Evolutionary conservation across 53 echinoderm and acorn worm species (phyloP), one percentile per base, ranked within the genome.

Genomic region (Paracentrotus lividus): DNA sequence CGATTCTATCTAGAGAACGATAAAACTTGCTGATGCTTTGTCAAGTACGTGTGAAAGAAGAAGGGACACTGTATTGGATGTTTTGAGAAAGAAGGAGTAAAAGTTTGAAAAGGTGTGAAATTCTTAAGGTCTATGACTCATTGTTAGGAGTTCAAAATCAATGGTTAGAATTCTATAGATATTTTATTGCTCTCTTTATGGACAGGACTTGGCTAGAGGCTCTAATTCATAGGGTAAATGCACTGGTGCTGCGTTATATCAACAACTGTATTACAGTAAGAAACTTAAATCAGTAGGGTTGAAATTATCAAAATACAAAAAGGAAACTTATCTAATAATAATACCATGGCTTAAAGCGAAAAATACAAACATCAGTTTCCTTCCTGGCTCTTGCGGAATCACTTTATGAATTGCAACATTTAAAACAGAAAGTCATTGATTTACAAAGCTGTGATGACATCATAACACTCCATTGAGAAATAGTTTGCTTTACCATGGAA

Each of bases 21-120:
- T 81, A 47, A 45, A 81, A 81, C 49, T 45, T 45, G 14, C 47
- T 47, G 47, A 47, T 81, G 81, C 81, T 45, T 49, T 81, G 81
- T 81, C 8, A 8, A 81, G 81, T 81, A 81, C 2, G 18, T 81
- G 81, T 81, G 81, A 81, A 47, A 47, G 81, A 81, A 47, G 44
- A 47, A 1, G 42, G 81, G 45, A 45, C 44, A 81, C 47, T 81
- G 32, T 24, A 44, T 47, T 14, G 8, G 2, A 81, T 81, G 21
- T 78, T 42, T 7, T 42, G 43, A 34, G 77, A 5, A 42, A 77
- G 42, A 81, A n/a, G 47, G 27, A 47, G 72, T 72, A 1, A n/a
- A 3, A 26, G 44, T 81, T 4, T 77, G 42, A 42, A 77, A 47
- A 47, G 47, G 47, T 81, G 20, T 76, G 18, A 20, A 81, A 6